phyloP scores from a whole-genome alignment of 2,113 vertebrate genomes.

The Notarius lentiginosus region DNA sequence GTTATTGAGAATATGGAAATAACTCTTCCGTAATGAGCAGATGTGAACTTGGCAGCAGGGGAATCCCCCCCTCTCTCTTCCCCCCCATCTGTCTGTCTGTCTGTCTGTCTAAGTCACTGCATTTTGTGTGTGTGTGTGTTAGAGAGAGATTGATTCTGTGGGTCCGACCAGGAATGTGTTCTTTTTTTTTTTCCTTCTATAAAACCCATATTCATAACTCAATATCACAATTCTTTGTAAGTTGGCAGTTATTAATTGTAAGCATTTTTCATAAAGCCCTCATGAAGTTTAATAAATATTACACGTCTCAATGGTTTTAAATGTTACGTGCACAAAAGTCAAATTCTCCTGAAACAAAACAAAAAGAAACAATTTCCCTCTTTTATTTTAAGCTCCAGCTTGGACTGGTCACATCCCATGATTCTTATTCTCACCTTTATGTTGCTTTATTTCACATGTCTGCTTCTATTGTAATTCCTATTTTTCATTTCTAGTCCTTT shows the following conservation, averaged over 20 bases:
- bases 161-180: background rate
- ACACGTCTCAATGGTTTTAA: background rate
- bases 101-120: slow-evolving; percentile 2
- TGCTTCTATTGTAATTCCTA: background rate
- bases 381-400: background rate
- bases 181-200: background rate
- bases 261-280: background rate
- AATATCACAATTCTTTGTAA: background rate
- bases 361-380: background rate
- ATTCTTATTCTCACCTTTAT: background rate
- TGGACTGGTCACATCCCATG: background rate
- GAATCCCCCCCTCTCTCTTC: slow-evolving; percentile 25
- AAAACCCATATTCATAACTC: background rate
- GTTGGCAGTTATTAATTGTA: background rate
- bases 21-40: slow-evolving; percentile 58
- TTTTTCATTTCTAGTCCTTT: background rate
- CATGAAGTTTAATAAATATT: background rate
- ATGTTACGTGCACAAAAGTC: background rate
- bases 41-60: slow-evolving; percentile 54
- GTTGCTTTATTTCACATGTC: background rate
- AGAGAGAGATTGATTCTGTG: background rate
- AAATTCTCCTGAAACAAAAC: background rate
- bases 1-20: slow-evolving; percentile 62
- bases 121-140: background rate
- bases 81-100: slow-evolving; percentile 10